phyloP scores from a whole-genome alignment of 2,113 vertebrate species.

The Xenopus borealis region DNA sequence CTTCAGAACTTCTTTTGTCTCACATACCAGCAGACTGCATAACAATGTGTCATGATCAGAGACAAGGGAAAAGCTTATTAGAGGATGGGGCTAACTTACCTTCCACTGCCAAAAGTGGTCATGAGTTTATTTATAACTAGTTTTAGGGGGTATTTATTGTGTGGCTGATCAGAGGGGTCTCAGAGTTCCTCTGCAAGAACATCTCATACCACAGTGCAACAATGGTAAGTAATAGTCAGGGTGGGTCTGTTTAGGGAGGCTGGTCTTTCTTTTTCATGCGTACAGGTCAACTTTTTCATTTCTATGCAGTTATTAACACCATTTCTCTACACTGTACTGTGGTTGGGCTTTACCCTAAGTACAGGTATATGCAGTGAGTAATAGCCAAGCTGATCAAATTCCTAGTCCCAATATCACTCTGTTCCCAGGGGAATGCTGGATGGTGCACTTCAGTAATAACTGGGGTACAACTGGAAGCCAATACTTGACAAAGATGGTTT shows the following conservation, averaged over 20 bases:
- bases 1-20: constrained; percentile 68
- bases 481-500: no score
- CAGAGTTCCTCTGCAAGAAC: constrained; percentile 39
- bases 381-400: no score
- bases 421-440: no score
- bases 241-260: no score
- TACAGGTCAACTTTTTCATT: neutral
- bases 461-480: no score
- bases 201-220: neutral
- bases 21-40: constrained; percentile 64
- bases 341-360: no score
- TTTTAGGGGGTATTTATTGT: constrained; percentile 72
- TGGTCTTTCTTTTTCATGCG: no score
- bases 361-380: no score
- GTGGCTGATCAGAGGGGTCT: constrained; percentile 45
- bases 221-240: constrained; percentile 18
- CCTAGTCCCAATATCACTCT: no score
- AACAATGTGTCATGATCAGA: constrained; percentile 72
- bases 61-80: constrained; percentile 56
- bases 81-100: constrained; percentile 69
- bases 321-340: no score
- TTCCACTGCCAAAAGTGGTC: constrained; percentile 91
- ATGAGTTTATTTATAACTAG: constrained; percentile 83
- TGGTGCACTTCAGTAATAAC: no score
- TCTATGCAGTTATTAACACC: neutral